Percentiles rank a stretch among this genome's conserved stretches.
Conservation (phyloP, 2,113 vertebrate genomes). For the Pygoscelis adeliae region DNA sequence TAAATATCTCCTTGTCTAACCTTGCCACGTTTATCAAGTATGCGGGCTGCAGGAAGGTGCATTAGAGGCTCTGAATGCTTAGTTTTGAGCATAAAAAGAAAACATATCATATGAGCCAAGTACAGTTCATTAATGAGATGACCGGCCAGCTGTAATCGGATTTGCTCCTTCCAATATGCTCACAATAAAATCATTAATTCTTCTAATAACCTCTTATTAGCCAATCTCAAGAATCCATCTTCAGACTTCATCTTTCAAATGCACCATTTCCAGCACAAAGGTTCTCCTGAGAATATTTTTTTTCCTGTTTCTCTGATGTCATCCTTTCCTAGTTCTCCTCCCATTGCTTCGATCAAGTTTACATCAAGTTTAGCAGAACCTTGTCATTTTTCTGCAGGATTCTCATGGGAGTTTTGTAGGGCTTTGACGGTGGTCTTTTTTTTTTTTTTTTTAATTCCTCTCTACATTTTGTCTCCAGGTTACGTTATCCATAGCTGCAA, state of each 20-base stretch:
- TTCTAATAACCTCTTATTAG: neutral
- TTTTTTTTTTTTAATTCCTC: neutral
- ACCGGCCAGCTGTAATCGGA: neutral
- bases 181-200: neutral
- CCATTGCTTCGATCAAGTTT: neutral
- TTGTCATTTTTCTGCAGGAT: neutral
- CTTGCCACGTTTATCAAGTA: neutral
- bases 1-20: conserved; percentile 19
- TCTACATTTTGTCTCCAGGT: neutral
- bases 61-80: neutral
- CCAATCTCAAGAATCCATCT: neutral
- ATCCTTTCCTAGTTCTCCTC: neutral
- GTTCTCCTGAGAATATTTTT: neutral
- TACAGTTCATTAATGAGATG: neutral
- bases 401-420: neutral
- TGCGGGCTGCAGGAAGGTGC: neutral
- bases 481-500: neutral
- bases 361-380: neutral
- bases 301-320: neutral
- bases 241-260: neutral
- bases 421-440: neutral
- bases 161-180: neutral
- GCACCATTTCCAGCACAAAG: neutral
- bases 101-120: neutral
- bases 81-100: neutral